Evolutionary conservation across 2,797 vertebrate species (phyloP).

Genomic region (Champsocephalus gunnari): DNA sequence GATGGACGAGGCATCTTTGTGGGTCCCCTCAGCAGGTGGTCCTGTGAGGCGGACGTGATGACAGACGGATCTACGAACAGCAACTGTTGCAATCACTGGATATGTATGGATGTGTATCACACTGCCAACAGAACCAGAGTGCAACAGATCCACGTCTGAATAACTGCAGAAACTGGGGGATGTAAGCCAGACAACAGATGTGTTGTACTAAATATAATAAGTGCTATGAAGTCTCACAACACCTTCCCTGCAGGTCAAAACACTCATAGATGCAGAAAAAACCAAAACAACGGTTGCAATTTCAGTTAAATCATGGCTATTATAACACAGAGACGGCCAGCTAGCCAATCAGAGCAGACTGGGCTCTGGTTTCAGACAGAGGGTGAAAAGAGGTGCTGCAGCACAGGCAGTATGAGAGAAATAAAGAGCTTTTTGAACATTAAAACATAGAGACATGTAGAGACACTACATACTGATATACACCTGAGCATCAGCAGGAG

Average conservation of each 20-base stretch:
- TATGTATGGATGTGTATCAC: not conserved
- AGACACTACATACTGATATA: no score
- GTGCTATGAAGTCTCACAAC: not conserved
- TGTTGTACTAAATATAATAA: not conserved
- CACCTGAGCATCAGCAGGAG: no score
- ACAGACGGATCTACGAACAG: slow-evolving; percentile 28
- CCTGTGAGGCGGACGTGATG: slow-evolving; percentile 32
- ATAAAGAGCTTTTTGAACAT: no score
- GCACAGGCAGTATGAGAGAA: no score
- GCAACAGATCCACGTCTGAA: not conserved
- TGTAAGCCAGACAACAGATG: no score
- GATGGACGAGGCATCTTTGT: not conserved
- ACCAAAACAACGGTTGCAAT: no score
- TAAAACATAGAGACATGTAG: no score
- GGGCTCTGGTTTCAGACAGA: no score
- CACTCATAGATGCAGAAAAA: no score
- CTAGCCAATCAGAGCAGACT: no score
- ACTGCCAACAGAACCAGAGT: not conserved
- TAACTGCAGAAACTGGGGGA: not conserved
- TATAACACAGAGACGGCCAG: no score
- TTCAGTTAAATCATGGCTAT: not conserved
- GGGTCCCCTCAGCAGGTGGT: slow-evolving; percentile 54
- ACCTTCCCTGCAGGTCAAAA: not conserved
- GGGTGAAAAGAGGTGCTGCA: no score
- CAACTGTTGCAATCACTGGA: not conserved